Conservation (phyloP, 1,140 invertebrate species). For the Drosophila prosaltans region DNA sequence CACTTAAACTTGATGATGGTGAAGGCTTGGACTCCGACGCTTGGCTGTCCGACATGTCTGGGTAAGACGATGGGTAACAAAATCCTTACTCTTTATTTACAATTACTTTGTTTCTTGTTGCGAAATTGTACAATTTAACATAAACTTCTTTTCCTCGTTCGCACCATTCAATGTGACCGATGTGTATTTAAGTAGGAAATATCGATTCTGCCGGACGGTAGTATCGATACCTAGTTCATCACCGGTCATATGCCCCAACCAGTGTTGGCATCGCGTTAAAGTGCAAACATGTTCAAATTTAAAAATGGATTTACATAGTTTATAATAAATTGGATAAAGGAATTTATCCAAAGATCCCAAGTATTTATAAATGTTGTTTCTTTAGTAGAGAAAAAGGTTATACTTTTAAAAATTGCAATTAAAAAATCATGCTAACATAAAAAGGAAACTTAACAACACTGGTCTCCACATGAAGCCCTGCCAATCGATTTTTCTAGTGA, state of each 20-base stretch:
- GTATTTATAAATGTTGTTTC: too few relatives aligned
- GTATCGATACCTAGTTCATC: neutral
- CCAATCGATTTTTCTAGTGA: conserved; percentile 7
- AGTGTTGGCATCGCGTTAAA: neutral
- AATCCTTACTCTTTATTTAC: conserved; percentile 53
- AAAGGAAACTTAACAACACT: neutral
- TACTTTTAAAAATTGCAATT: too few relatives aligned
- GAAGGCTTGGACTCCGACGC: conserved; percentile 50
- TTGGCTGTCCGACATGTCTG: conserved; percentile 68
- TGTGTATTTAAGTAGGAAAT: neutral
- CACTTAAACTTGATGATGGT: conserved; percentile 68
- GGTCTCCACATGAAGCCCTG: neutral
- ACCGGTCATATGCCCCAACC: neutral
- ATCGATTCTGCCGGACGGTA: neutral
- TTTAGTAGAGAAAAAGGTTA: too few relatives aligned
- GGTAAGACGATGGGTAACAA: conserved; percentile 26
- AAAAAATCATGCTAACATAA: too few relatives aligned
- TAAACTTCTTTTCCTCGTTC: conserved; percentile 3
- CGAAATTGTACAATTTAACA: neutral
- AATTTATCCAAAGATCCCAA: too few relatives aligned
- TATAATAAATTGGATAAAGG: too few relatives aligned
- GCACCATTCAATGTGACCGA: conserved; percentile 1
- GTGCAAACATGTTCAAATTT: too few relatives aligned
- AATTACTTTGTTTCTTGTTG: conserved; percentile 15
- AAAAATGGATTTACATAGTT: too few relatives aligned